A percentile compares a stretch with the other conserved stretches of the same genome.
Evolutionary conservation across 2,888 invertebrate genomes (phyloP).

Genomic region (Cerceris rybyensis): DNA sequence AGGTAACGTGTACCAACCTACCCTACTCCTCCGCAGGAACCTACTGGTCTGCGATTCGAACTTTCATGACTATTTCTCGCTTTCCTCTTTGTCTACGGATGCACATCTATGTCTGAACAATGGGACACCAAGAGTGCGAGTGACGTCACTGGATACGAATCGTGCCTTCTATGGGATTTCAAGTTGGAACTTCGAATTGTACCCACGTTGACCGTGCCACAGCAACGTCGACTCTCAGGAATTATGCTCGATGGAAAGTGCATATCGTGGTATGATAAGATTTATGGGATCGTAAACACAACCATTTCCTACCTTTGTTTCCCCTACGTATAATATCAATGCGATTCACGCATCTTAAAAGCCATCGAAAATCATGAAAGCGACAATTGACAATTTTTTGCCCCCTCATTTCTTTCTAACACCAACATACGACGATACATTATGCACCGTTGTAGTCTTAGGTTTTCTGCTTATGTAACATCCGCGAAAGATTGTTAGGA

Average conservation of each 20-base stretch:
- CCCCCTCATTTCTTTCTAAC: too few relatives aligned
- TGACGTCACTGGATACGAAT: slow-evolving; percentile 71
- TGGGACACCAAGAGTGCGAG: slow-evolving; percentile 58
- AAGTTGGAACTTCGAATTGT: slow-evolving; percentile 55
- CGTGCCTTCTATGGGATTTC: slow-evolving; percentile 71
- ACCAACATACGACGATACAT: too few relatives aligned
- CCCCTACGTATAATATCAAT: background rate
- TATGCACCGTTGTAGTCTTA: background rate
- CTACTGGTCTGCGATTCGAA: slow-evolving; percentile 61
- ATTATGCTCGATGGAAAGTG: slow-evolving; percentile 32
- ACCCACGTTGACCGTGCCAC: slow-evolving; percentile 52
- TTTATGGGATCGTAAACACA: slow-evolving; percentile 43
- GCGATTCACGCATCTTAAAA: background rate
- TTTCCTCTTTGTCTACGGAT: slow-evolving; percentile 58
- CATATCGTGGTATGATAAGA: slow-evolving; percentile 19
- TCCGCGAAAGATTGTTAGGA: background rate
- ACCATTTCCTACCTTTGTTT: slow-evolving; percentile 8
- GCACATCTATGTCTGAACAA: slow-evolving; percentile 59
- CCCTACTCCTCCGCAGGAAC: slow-evolving; percentile 68
- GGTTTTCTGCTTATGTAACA: background rate
- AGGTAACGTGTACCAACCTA: slow-evolving; percentile 56
- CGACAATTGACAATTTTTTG: too few relatives aligned
- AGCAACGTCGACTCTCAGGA: slow-evolving; percentile 23
- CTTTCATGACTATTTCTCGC: slow-evolving; percentile 58
- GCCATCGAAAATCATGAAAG: too few relatives aligned